Evolutionary conservation across 1,140 invertebrate genomes (phyloP).

Genomic region (Leptinotarsa defecta): DNA sequence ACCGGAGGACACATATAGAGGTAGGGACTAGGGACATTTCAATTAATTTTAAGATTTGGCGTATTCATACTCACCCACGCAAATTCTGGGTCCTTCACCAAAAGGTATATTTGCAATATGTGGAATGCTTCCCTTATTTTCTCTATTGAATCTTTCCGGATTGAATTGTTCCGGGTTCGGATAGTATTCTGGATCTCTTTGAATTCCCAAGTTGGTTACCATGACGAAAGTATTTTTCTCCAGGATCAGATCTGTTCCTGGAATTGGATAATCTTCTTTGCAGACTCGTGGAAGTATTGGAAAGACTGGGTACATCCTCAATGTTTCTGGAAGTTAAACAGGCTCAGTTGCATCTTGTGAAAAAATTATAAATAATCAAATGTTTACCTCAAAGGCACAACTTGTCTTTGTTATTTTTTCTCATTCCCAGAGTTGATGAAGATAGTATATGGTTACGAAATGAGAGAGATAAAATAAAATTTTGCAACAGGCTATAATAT

Average conservation of each 20-base stretch:
- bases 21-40: no score
- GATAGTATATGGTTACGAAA: no score
- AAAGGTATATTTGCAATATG: conserved; percentile 62
- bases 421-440: no score
- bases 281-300: conserved; percentile 56
- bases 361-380: background rate
- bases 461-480: no score
- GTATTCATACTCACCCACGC: conserved; percentile 57
- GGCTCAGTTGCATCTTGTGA: background rate
- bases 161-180: conserved; percentile 65
- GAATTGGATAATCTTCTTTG: conserved; percentile 59
- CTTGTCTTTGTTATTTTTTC: no score
- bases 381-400: no score
- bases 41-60: no score
- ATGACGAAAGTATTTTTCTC: conserved; percentile 65
- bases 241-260: conserved; percentile 63
- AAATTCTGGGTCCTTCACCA: conserved; percentile 65
- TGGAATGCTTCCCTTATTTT: conserved; percentile 52
- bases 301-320: conserved; percentile 46
- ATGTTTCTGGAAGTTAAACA: conserved; percentile 36
- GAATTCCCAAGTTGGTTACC: conserved; percentile 66
- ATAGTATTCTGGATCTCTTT: conserved; percentile 64
- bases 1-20: no score
- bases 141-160: conserved; percentile 63
- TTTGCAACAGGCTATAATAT: no score